These are phyloP conservation scores for Amphimallon solstitiale DNA, from an alignment of 2,888 invertebrate genomes.

Conservation along the genomic window DNA sequence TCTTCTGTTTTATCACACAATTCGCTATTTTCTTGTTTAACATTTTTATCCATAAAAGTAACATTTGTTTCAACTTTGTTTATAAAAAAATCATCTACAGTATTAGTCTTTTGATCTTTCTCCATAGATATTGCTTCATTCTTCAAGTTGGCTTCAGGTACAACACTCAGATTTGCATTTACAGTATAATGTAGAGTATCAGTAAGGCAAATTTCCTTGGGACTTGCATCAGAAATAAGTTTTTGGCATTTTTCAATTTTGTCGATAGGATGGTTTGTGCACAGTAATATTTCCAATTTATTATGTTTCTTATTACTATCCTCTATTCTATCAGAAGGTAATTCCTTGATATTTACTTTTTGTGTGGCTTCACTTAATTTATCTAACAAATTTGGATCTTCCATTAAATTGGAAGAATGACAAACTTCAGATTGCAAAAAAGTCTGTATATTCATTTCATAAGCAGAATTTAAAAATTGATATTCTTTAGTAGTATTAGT, in stretches of 20 bases:
- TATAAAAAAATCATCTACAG: too few species aligned
- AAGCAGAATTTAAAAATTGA: constrained; percentile 2
- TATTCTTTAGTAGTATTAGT: neutral
- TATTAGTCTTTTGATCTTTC: neutral
- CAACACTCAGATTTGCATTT: neutral
- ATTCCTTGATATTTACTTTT: too few species aligned
- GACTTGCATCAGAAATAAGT: neutral
- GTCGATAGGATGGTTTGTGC: too few species aligned
- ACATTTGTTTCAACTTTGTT: too few species aligned
- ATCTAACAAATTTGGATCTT: neutral
- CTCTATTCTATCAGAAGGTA: too few species aligned
- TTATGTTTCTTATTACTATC: too few species aligned
- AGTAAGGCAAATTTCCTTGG: neutral
- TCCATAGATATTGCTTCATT: neutral
- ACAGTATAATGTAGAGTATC: neutral
- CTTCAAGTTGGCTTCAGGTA: neutral
- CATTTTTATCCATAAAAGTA: too few species aligned
- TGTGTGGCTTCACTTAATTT: neutral
- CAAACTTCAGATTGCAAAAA: constrained; percentile 24
- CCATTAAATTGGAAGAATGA: constrained; percentile 19
- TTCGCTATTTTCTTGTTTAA: too few species aligned
- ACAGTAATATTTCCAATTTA: too few species aligned
- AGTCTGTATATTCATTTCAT: constrained; percentile 12
- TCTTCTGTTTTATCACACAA: too few species aligned
- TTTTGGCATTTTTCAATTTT: too few species aligned